A percentile compares a stretch with the other conserved stretches of the same genome.
Conservation (phyloP, 1,140 invertebrate species). For the Hyposmocoma kahamanoa region DNA sequence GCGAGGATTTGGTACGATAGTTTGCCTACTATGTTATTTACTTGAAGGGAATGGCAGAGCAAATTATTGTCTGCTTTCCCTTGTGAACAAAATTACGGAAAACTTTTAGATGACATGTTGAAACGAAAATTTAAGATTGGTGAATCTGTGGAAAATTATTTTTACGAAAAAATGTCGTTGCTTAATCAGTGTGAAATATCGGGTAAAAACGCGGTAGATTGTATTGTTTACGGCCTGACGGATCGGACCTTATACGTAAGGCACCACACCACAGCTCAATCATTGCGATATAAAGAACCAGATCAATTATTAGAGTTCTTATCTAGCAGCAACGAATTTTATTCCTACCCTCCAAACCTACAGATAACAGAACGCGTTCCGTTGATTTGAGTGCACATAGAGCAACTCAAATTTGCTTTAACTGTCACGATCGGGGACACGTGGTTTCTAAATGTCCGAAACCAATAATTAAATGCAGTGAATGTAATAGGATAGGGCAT, state of each 20-base stretch:
- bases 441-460: neutral
- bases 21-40: slow-evolving; percentile 3
- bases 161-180: slow-evolving; percentile 7
- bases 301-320: slow-evolving; percentile 7
- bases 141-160: slow-evolving; percentile 9
- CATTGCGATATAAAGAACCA: slow-evolving; percentile 4
- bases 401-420: slow-evolving; percentile 3
- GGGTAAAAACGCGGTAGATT: slow-evolving; percentile 6
- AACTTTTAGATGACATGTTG: slow-evolving; percentile 7
- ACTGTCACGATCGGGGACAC: slow-evolving; percentile 4
- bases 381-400: neutral
- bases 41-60: slow-evolving; percentile 3
- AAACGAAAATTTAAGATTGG: slow-evolving; percentile 1
- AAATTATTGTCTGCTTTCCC: slow-evolving; percentile 5
- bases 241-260: slow-evolving; percentile 7
- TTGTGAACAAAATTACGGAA: slow-evolving; percentile 8
- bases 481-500: neutral
- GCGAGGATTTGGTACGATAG: slow-evolving; percentile 10
- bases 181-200: slow-evolving; percentile 8
- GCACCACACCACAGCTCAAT: slow-evolving; percentile 1
- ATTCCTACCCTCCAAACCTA: neutral
- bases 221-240: slow-evolving; percentile 4
- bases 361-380: neutral
- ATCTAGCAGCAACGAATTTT: slow-evolving; percentile 7
- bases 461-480: slow-evolving; percentile 5